Conservation (phyloP, 2,113 vertebrate genomes). For the Coreoperca whiteheadi region DNA sequence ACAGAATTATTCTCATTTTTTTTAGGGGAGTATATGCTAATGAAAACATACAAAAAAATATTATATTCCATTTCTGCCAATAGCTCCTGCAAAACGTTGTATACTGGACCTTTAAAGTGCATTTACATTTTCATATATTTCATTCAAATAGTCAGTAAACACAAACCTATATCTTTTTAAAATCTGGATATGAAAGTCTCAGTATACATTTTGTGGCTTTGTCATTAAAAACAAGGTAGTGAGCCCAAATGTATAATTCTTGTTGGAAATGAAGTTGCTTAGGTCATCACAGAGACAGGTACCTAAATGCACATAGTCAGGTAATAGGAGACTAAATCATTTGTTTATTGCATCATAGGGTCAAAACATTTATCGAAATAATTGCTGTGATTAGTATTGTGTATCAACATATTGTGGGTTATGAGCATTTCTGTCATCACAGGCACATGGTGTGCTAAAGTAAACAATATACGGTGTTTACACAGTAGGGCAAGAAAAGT, state of each 20-base stretch:
- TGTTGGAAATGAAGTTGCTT: neutral
- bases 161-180: no score
- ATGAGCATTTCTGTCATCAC: conserved; percentile 21
- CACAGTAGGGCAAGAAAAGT: neutral
- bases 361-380: neutral
- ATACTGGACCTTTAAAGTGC: no score
- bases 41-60: no score
- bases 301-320: neutral
- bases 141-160: neutral
- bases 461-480: neutral
- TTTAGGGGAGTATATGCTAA: no score
- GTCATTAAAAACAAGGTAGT: neutral
- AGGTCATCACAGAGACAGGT: neutral
- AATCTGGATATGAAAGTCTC: no score
- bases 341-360: neutral
- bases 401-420: neutral
- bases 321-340: neutral
- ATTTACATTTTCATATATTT: no score
- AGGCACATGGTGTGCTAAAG: neutral
- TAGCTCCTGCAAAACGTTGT: no score
- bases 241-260: neutral
- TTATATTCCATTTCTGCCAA: no score
- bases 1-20: no score
- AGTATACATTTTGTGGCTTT: neutral
- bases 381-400: neutral